Evolutionary conservation across 2,113 vertebrate species (phyloP).

Genomic region (Neopipo cinnamomea): DNA sequence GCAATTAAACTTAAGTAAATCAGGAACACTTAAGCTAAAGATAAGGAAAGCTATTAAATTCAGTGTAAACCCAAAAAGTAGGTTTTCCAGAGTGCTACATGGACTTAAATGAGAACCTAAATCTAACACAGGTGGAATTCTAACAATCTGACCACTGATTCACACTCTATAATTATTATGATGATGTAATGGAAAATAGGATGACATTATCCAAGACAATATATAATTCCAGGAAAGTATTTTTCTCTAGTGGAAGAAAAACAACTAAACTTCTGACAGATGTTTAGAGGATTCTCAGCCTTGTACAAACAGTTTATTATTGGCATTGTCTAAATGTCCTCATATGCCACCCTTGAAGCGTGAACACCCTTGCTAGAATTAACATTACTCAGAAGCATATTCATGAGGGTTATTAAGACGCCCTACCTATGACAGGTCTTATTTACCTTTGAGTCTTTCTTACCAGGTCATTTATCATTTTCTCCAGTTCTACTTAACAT

Average conservation of each 20-base stretch:
- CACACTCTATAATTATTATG: not conserved
- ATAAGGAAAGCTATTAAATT: not conserved
- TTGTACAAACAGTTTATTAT: constrained; percentile 7
- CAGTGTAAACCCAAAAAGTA: not conserved
- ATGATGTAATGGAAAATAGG: not conserved
- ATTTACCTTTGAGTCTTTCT: not conserved
- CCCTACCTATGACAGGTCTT: not conserved
- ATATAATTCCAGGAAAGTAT: not conserved
- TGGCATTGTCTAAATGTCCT: not conserved
- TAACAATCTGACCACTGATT: not conserved
- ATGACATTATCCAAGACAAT: not conserved
- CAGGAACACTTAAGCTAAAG: not conserved
- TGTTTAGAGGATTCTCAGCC: constrained; percentile 18
- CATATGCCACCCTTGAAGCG: not conserved
- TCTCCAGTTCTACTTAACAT: not conserved
- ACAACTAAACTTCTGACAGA: constrained; percentile 22
- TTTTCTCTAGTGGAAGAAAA: not conserved
- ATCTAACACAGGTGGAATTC: not conserved
- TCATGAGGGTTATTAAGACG: not conserved
- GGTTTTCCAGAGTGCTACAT: not conserved
- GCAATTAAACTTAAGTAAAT: not conserved
- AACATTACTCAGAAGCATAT: not conserved
- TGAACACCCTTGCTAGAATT: not conserved
- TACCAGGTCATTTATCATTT: not conserved
- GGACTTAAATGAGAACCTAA: not conserved